A percentile compares a stretch with the other conserved stretches of the same genome.
Conservation (phyloP, 2,113 vertebrate species). For the Aythya baeri region DNA sequence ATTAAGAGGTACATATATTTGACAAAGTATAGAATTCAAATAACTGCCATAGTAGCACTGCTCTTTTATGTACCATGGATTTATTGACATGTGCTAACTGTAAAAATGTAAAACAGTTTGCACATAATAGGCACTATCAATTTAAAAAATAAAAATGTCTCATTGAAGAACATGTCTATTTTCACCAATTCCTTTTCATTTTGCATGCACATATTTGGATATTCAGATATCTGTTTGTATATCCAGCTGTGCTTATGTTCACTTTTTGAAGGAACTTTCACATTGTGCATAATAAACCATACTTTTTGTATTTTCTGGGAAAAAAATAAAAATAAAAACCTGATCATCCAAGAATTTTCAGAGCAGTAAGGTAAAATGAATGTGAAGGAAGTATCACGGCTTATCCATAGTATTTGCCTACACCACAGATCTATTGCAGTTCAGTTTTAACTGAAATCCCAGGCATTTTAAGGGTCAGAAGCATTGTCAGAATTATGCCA, state of each 20-base stretch:
- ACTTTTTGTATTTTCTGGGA: not conserved
- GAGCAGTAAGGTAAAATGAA: not conserved
- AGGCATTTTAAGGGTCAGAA: constrained; percentile 9
- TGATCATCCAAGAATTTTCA: not conserved
- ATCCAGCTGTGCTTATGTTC: not conserved
- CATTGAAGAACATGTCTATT: not conserved
- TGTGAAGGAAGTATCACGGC: not conserved
- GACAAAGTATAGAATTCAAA: constrained; percentile 79
- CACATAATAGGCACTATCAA: constrained; percentile 34
- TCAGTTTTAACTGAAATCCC: not conserved
- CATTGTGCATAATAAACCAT: not conserved
- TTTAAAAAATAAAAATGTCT: constrained; percentile 59
- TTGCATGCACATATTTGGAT: not conserved
- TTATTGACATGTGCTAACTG: constrained; percentile 76
- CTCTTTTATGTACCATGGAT: constrained; percentile 75
- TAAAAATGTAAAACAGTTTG: constrained; percentile 64
- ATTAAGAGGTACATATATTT: constrained; percentile 80
- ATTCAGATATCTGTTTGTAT: not conserved
- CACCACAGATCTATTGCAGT: not conserved
- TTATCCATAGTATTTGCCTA: not conserved
- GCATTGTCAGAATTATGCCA: constrained; percentile 15
- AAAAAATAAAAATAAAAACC: not conserved
- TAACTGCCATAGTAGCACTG: constrained; percentile 69
- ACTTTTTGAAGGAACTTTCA: not conserved
- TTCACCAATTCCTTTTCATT: not conserved